Conservation (phyloP, 1,140 invertebrate genomes). For the Drosophila prosaltans region DNA sequence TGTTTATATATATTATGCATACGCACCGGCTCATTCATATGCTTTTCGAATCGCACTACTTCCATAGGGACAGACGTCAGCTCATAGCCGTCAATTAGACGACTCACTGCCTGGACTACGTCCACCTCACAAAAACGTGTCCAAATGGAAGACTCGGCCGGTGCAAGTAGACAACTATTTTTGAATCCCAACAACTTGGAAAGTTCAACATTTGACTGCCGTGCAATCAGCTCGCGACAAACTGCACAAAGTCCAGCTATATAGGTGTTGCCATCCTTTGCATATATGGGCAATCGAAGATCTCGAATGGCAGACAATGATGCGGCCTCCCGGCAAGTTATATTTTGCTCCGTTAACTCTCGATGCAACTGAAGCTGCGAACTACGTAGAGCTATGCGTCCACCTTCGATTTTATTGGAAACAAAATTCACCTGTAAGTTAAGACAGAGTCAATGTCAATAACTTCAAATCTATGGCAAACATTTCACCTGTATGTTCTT, state of each 20-base stretch:
- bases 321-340: slow-evolving; percentile 67
- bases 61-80: slow-evolving; percentile 85
- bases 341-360: slow-evolving; percentile 69
- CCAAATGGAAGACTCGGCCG: slow-evolving; percentile 94
- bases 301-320: slow-evolving; percentile 58
- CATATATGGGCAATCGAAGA: slow-evolving; percentile 69
- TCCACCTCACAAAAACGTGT: slow-evolving; percentile 96
- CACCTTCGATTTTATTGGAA: slow-evolving; percentile 52
- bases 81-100: slow-evolving; percentile 41
- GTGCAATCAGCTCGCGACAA: slow-evolving; percentile 86
- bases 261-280: slow-evolving; percentile 85
- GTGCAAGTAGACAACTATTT: slow-evolving; percentile 90
- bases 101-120: slow-evolving; percentile 81
- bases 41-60: slow-evolving; percentile 91
- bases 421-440: slow-evolving; percentile 69
- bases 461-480: background rate
- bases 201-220: slow-evolving; percentile 75
- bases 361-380: slow-evolving; percentile 52
- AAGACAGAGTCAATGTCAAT: background rate
- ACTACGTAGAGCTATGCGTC: slow-evolving; percentile 63
- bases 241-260: slow-evolving; percentile 87
- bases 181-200: slow-evolving; percentile 89
- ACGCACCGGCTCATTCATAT: slow-evolving; percentile 92
- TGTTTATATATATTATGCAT: slow-evolving; percentile 95
- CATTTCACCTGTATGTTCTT: slow-evolving; percentile 71